Percentiles rank a stretch among this genome's conserved stretches.
These are phyloP conservation scores for Cerastis leucographa DNA, from an alignment of 2,888 invertebrate species.

Conservation along the genomic window DNA sequence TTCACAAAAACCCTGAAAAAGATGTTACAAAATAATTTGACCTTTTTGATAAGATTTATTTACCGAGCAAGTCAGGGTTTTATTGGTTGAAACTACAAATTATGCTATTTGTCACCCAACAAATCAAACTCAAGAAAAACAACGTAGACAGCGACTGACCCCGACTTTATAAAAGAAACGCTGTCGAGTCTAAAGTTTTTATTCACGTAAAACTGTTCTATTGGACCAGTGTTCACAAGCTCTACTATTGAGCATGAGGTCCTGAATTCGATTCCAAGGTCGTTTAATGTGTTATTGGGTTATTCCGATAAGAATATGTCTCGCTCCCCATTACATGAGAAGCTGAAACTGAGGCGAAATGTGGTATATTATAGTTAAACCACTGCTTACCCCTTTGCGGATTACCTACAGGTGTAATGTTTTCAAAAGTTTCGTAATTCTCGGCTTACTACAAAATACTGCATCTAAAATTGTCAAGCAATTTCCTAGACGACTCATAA, in stretches of 20 bases:
- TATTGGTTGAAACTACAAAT: constrained; percentile 2
- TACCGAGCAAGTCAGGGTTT: not conserved
- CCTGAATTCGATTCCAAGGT: not conserved
- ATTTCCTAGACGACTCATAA: not conserved
- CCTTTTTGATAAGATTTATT: not conserved
- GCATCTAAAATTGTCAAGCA: constrained; percentile 13
- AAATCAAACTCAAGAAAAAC: not conserved
- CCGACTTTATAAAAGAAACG: too few relatives aligned
- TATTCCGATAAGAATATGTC: not conserved
- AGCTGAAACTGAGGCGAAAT: not conserved
- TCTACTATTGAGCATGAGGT: not conserved
- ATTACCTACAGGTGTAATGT: not conserved
- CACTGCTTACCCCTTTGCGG: not conserved
- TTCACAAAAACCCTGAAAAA: not conserved
- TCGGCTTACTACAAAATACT: not conserved
- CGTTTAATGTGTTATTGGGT: not conserved
- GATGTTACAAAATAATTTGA: not conserved
- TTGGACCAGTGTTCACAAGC: not conserved
- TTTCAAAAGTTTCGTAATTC: not conserved
- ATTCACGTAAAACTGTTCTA: too few relatives aligned
- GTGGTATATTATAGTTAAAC: not conserved
- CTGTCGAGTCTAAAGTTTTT: too few relatives aligned
- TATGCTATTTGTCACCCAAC: not conserved
- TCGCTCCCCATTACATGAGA: not conserved
- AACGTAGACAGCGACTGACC: not conserved